Percentiles rank a stretch among this genome's conserved stretches.
Conservation (phyloP, 2,113 vertebrate genomes). For the Camelus dromedarius region DNA sequence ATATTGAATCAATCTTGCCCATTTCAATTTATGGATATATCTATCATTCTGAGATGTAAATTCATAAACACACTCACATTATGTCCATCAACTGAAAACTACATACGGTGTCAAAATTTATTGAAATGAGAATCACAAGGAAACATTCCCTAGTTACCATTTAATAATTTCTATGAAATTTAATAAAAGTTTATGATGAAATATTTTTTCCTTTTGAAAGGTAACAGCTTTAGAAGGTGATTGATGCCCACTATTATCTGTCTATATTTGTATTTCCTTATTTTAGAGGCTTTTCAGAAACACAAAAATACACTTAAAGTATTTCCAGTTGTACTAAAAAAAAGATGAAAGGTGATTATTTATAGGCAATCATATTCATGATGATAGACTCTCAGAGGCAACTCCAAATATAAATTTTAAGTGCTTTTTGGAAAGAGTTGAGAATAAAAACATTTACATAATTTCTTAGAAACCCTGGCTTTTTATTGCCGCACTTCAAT, state of each 20-base stretch:
- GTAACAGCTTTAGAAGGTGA: conserved; percentile 74
- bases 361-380: conserved; percentile 65
- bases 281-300: conserved; percentile 74
- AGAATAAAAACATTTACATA: conserved; percentile 80
- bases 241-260: conserved; percentile 60
- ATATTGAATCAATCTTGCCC: conserved; percentile 25
- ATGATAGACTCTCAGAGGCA: conserved; percentile 69
- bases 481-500: conserved; percentile 79
- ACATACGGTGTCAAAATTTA: background rate
- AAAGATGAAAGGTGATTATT: conserved; percentile 73
- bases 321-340: conserved; percentile 44
- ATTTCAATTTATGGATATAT: conserved; percentile 25
- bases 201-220: conserved; percentile 40
- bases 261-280: conserved; percentile 68
- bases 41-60: background rate
- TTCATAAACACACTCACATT: conserved; percentile 23
- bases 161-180: conserved; percentile 65
- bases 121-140: conserved; percentile 56
- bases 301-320: conserved; percentile 60
- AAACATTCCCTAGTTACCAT: conserved; percentile 43
- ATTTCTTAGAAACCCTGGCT: conserved; percentile 69
- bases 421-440: conserved; percentile 67
- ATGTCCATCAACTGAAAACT: conserved; percentile 29
- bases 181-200: conserved; percentile 63
- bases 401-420: conserved; percentile 72